Conservation (phyloP, 2,797 vertebrate genomes). For the Erithacus rubecula region DNA sequence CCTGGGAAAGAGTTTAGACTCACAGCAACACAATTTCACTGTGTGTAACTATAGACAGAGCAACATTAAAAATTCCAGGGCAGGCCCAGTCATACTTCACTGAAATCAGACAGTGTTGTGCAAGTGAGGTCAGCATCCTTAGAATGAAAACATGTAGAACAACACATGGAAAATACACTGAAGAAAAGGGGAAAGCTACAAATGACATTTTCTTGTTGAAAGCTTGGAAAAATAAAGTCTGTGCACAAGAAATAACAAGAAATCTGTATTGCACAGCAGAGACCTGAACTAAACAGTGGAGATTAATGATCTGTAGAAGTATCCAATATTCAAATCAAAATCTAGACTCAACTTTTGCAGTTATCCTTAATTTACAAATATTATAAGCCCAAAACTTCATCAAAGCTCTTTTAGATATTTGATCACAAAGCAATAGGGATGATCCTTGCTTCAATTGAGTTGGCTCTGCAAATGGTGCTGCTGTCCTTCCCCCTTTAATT, state of each 20-base stretch:
- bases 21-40: fast-evolving
- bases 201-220: background rate
- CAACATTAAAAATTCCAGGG: background rate
- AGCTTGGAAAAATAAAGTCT: background rate
- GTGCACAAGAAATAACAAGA: background rate
- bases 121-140: background rate
- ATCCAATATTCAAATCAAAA: constrained; percentile 18
- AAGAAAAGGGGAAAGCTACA: background rate
- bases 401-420: background rate
- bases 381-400: background rate
- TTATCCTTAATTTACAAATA: background rate
- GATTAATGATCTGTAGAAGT: background rate
- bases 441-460: background rate
- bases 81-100: background rate
- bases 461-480: constrained; percentile 20
- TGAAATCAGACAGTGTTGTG: background rate
- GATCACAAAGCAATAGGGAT: background rate
- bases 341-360: background rate
- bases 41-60: background rate
- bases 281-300: background rate
- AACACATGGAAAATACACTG: background rate
- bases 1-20: background rate
- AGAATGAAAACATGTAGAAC: background rate
- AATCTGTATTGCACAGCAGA: background rate
- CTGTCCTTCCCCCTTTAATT: constrained; percentile 60